These are phyloP conservation scores for Colletes latitarsis DNA, from an alignment of 1,140 invertebrate species.

Conservation along the genomic window DNA sequence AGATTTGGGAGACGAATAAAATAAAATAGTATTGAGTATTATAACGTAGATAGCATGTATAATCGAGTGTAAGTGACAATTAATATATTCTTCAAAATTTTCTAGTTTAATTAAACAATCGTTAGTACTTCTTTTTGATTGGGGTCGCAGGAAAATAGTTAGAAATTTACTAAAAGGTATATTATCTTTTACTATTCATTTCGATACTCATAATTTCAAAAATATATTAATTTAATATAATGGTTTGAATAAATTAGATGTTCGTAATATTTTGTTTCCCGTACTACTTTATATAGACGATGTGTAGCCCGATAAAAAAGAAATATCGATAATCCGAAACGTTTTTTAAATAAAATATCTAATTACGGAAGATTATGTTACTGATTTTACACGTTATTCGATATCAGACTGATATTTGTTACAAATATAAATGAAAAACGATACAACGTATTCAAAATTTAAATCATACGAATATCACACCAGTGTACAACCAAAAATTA, in stretches of 20 bases:
- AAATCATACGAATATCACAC: neutral
- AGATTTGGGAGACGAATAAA: neutral
- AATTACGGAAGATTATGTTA: neutral
- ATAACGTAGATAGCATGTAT: neutral
- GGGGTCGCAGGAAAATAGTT: neutral
- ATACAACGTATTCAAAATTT: neutral
- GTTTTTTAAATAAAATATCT: neutral
- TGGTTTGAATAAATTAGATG: neutral
- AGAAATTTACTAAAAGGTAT: neutral
- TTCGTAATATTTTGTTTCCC: neutral
- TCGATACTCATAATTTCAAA: neutral
- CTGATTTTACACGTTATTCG: neutral
- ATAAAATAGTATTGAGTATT: neutral
- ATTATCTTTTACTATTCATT: conserved; percentile 10
- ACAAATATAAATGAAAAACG: neutral
- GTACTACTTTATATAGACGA: neutral
- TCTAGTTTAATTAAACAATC: neutral
- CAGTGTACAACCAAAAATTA: too few species aligned
- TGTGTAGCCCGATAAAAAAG: neutral
- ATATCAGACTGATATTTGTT: neutral
- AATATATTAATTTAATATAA: neutral
- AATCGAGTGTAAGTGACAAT: conserved; percentile 1
- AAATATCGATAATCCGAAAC: neutral
- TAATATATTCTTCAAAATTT: conserved; percentile 5
- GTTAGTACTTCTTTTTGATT: neutral